These are phyloP conservation scores for Dryobotodes eremita DNA, from an alignment of 2,888 invertebrate species.

Conservation along the genomic window DNA sequence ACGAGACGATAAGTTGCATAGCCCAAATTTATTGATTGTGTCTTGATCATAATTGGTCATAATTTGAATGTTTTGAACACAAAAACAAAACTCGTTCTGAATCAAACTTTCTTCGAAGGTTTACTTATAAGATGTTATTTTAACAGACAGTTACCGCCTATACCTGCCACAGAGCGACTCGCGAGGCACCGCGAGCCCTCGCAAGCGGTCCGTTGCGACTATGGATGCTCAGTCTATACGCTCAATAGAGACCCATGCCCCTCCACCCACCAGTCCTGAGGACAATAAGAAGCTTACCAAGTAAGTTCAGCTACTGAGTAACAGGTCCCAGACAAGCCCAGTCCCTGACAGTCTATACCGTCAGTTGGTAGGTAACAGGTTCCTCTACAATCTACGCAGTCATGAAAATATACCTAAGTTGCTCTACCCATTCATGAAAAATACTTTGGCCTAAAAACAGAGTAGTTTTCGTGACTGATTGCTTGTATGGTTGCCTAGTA, in stretches of 20 bases:
- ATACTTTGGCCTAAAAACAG: not conserved
- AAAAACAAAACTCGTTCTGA: not conserved
- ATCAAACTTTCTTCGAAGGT: not conserved
- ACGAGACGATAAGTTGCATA: not conserved
- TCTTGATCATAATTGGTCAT: not conserved
- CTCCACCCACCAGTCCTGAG: slow-evolving; percentile 85
- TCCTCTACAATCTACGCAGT: not conserved
- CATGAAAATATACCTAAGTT: not conserved
- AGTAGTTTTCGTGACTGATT: not conserved
- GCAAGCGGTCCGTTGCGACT: slow-evolving; percentile 84
- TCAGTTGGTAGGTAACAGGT: not conserved
- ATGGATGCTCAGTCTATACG: slow-evolving; percentile 88
- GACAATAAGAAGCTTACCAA: slow-evolving; percentile 86
- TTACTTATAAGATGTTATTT: slow-evolving; percentile 6
- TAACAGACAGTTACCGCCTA: slow-evolving; percentile 81
- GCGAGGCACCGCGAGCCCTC: slow-evolving; percentile 80
- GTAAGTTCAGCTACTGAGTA: slow-evolving; percentile 74
- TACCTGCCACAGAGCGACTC: slow-evolving; percentile 78
- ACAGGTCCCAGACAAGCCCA: not conserved
- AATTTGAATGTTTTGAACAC: not conserved
- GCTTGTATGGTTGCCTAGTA: not conserved
- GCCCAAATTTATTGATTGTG: not conserved
- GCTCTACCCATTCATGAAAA: not conserved
- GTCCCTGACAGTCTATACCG: not conserved
- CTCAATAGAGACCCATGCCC: slow-evolving; percentile 86